A percentile compares a stretch with the other conserved stretches of the same genome.
phyloP scores from a whole-genome alignment of 2,888 invertebrate species.

The Lasioglossum malachurum region DNA sequence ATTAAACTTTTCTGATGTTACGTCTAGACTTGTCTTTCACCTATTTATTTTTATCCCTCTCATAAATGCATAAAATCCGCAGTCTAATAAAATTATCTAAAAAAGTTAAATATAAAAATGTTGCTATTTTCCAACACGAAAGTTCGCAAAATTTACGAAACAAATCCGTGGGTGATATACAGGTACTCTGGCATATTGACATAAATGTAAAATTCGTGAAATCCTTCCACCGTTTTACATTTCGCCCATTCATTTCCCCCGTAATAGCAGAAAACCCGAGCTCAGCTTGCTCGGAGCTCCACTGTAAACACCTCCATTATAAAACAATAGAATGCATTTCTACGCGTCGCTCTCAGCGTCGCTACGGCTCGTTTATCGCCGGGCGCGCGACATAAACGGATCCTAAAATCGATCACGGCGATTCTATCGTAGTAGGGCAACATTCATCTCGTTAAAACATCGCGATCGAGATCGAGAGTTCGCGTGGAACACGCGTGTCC shows the following conservation, averaged over 20 bases:
- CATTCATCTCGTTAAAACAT: conserved; percentile 14
- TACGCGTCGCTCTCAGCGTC: not conserved
- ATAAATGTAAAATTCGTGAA: not conserved
- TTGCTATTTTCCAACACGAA: too few relatives aligned
- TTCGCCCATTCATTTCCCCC: not conserved
- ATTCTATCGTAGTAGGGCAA: not conserved
- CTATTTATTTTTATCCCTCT: not conserved
- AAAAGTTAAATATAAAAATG: too few relatives aligned
- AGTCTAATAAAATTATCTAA: not conserved
- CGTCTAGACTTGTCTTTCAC: not conserved
- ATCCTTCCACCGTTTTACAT: not conserved
- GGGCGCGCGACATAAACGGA: not conserved
- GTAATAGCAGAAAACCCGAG: not conserved
- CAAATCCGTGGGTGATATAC: too few relatives aligned
- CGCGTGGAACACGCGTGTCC: conserved; percentile 9
- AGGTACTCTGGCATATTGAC: too few relatives aligned
- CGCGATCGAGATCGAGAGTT: conserved; percentile 2
- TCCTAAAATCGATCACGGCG: not conserved
- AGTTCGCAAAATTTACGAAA: too few relatives aligned
- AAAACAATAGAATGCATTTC: not conserved
- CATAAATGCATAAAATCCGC: not conserved
- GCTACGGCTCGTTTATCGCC: not conserved
- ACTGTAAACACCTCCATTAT: not conserved
- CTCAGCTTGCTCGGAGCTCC: not conserved
- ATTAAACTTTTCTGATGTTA: not conserved